Evolutionary conservation across 2,888 invertebrate genomes (phyloP).

Genomic region (Ectemnius cavifrons): DNA sequence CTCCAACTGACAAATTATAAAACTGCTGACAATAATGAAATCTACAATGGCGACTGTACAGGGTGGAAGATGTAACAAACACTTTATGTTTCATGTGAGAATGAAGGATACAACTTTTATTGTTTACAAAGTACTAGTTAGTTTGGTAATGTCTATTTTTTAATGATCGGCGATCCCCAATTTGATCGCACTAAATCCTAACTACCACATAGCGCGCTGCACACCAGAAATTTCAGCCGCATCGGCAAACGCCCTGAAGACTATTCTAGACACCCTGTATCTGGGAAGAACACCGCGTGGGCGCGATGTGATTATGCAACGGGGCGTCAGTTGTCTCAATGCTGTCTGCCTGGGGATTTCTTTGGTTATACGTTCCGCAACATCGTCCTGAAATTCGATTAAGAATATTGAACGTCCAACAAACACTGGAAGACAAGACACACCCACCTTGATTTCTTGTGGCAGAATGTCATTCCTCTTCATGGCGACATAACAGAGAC

Average conservation of each 20-base stretch:
- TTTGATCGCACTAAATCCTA: no score
- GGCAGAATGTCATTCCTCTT: constrained; percentile 93
- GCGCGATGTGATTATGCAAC: constrained; percentile 95
- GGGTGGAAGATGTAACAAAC: no score
- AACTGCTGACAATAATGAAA: no score
- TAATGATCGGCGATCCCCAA: no score
- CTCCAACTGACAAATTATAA: no score
- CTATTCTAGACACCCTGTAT: constrained; percentile 93
- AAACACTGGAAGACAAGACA: no score
- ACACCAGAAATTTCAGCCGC: constrained; percentile 95
- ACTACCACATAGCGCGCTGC: constrained; percentile 95
- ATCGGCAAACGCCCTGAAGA: constrained; percentile 95
- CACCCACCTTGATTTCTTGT: constrained; percentile 81
- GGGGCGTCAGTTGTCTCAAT: constrained; percentile 82
- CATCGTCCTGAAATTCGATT: constrained; percentile 82
- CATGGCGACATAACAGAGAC: constrained; percentile 90
- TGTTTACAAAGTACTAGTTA: no score
- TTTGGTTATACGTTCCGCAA: constrained; percentile 84
- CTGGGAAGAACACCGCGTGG: constrained; percentile 88
- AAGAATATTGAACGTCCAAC: not conserved
- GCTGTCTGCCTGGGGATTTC: constrained; percentile 88
- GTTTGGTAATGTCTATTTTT: no score
- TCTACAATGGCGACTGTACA: no score
- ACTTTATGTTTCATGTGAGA: no score
- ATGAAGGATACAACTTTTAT: no score